Conservation (phyloP, 2,888 invertebrate species). For the Caradrina clavipalpis region DNA sequence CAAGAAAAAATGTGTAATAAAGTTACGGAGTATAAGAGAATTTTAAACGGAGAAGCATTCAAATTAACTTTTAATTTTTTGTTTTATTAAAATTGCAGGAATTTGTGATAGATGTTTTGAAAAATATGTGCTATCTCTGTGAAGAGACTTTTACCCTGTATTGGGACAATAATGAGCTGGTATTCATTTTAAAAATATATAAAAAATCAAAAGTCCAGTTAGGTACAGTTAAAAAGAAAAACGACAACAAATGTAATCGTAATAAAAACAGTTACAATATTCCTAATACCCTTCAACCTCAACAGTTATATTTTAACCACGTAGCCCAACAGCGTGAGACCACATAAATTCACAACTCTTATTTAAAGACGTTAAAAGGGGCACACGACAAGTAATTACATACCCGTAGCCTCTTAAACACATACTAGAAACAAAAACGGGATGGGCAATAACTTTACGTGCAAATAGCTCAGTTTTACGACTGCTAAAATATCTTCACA, state of each 20-base stretch:
- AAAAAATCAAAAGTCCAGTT: too few relatives aligned
- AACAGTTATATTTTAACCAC: neutral
- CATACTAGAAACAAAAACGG: conserved; percentile 70
- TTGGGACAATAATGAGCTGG: too few relatives aligned
- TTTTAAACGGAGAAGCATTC: conserved; percentile 36
- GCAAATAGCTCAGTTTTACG: conserved; percentile 64
- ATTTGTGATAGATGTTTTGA: too few relatives aligned
- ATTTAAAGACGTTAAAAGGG: conserved; percentile 50
- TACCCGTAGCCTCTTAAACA: conserved; percentile 65
- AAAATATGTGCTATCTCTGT: too few relatives aligned
- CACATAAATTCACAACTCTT: conserved; percentile 44
- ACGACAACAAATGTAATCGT: too few relatives aligned
- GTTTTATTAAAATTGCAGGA: too few relatives aligned
- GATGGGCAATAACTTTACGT: conserved; percentile 65
- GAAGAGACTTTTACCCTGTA: too few relatives aligned
- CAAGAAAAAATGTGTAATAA: conserved; percentile 63
- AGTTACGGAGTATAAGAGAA: conserved; percentile 37
- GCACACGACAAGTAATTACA: conserved; percentile 58
- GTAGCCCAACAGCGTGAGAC: conserved; percentile 6
- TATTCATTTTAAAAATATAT: too few relatives aligned
- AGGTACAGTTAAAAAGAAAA: too few relatives aligned
- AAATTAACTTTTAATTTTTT: too few relatives aligned
- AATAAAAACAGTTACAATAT: conserved; percentile 1
- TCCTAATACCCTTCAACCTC: neutral
- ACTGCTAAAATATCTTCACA: conserved; percentile 58